Conservation (phyloP, 2,113 vertebrate genomes). For the Micronycteris hirsuta region DNA sequence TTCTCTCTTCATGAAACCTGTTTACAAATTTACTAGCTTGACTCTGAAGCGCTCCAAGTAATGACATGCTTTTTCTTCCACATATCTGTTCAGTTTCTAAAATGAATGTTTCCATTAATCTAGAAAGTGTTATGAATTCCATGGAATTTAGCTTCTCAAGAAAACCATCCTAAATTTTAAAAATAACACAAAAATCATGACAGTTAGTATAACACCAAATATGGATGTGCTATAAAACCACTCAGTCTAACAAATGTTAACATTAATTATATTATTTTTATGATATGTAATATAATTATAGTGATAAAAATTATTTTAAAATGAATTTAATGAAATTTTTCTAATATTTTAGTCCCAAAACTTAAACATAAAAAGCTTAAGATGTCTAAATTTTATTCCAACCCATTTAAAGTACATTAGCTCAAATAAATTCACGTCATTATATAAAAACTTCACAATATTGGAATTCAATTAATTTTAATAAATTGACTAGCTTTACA, state of each 20-base stretch:
- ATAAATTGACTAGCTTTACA: neutral
- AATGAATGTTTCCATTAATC: conserved; percentile 92
- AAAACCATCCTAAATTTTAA: conserved; percentile 88
- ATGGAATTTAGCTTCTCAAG: conserved; percentile 94
- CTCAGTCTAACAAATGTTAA: neutral
- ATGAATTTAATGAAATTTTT: conserved; percentile 33
- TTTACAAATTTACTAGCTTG: conserved; percentile 97
- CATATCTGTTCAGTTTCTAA: conserved; percentile 92
- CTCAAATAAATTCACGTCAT: conserved; percentile 37
- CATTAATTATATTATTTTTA: neutral
- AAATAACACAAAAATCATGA: conserved; percentile 57
- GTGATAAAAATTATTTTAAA: neutral
- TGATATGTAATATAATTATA: neutral
- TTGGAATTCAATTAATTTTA: conserved; percentile 1
- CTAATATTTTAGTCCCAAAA: neutral
- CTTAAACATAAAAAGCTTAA: conserved; percentile 24
- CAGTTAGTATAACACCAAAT: conserved; percentile 5
- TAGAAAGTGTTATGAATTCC: conserved; percentile 93
- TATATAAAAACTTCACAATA: neutral
- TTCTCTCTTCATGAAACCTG: conserved; percentile 97
- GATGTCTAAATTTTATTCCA: conserved; percentile 31
- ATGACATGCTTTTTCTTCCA: conserved; percentile 90
- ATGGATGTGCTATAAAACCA: conserved; percentile 20
- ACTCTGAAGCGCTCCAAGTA: conserved; percentile 95
- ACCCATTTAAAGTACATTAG: conserved; percentile 9